Conservation (phyloP, 2,113 vertebrate genomes). For the Corythaeola cristata region DNA sequence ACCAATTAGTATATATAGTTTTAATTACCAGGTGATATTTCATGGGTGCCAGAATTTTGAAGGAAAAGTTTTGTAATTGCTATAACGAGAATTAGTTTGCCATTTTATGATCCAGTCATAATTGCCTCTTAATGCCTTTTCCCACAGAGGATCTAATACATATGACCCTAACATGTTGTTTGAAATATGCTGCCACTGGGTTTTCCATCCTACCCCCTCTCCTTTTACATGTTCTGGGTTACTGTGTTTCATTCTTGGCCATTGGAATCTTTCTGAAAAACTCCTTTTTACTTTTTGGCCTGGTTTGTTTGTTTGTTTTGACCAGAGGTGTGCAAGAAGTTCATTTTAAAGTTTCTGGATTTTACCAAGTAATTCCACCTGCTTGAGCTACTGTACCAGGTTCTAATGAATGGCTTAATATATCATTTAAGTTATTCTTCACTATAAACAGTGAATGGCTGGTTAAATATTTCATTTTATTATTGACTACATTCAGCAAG, state of each 20-base stretch:
- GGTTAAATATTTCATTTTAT: neutral
- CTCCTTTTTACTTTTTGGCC: neutral
- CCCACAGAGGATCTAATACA: neutral
- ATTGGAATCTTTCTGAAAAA: neutral
- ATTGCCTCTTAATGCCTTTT: neutral
- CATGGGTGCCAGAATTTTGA: neutral
- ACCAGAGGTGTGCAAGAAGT: neutral
- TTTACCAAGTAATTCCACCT: neutral
- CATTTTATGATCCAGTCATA: neutral
- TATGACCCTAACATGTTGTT: neutral
- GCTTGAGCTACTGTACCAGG: neutral
- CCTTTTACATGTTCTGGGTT: neutral
- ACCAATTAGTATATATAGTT: neutral
- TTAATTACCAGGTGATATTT: constrained; percentile 6
- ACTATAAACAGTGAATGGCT: neutral
- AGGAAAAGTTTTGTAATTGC: neutral
- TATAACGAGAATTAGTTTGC: neutral
- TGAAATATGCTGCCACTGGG: neutral
- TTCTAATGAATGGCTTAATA: neutral
- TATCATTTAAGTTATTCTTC: neutral
- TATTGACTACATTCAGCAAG: neutral
- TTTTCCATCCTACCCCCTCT: neutral
- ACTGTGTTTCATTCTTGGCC: neutral
- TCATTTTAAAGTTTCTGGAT: neutral
- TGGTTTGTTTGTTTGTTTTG: neutral